phyloP scores from a whole-genome alignment of 2,797 vertebrate genomes.

The Menidia menidia region DNA sequence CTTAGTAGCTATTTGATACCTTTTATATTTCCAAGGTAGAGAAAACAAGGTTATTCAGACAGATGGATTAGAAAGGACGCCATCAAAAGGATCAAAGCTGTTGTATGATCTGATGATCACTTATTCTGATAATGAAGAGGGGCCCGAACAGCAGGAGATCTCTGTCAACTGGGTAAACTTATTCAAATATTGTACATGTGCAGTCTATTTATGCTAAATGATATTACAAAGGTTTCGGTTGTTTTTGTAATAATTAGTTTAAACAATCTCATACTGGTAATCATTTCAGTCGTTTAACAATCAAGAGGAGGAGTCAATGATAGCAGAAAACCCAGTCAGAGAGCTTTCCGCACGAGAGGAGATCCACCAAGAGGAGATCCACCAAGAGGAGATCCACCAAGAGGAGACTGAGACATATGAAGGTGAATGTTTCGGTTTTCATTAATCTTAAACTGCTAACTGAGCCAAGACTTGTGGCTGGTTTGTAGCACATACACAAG shows the following conservation, averaged over 20 bases:
- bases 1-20: background rate
- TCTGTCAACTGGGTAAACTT: slow-evolving; percentile 11
- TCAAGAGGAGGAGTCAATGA: slow-evolving; percentile 1
- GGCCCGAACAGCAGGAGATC: slow-evolving; percentile 1
- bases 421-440: slow-evolving; percentile 5
- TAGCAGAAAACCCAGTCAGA: background rate
- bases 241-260: too few relatives aligned
- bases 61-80: slow-evolving; percentile 16
- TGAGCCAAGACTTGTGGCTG: too few relatives aligned
- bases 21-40: slow-evolving; percentile 39
- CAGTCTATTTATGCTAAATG: background rate
- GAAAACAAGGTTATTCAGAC: slow-evolving; percentile 60
- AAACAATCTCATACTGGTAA: background rate
- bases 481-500: too few relatives aligned
- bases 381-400: slow-evolving; percentile 18
- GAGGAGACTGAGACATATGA: slow-evolving; percentile 11
- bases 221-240: background rate
- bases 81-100: background rate
- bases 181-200: background rate
- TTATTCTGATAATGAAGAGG: slow-evolving; percentile 11
- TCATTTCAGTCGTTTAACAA: slow-evolving; percentile 13
- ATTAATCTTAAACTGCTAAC: background rate
- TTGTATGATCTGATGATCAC: background rate
- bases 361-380: slow-evolving; percentile 11
- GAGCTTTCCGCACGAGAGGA: slow-evolving; percentile 13